phyloP scores from a whole-genome alignment of 1,140 invertebrate genomes.

The Leptinotarsa texana region DNA sequence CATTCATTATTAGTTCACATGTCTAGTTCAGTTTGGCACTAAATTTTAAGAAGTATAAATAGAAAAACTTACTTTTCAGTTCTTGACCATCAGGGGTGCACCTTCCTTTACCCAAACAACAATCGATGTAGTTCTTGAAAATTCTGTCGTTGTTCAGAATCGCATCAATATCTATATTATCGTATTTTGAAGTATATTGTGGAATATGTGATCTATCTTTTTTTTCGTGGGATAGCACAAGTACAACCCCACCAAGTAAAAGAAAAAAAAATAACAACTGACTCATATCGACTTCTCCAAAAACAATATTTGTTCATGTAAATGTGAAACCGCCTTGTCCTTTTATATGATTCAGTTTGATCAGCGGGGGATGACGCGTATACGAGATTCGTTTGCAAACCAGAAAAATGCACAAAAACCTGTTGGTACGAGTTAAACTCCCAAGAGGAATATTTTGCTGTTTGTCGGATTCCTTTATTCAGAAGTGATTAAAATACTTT shows the following conservation, averaged over 20 bases:
- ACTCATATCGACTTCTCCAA: not conserved
- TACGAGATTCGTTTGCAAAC: too few relatives aligned
- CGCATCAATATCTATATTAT: conserved; percentile 69
- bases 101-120: conserved; percentile 65
- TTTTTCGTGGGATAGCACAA: not conserved
- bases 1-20: too few relatives aligned
- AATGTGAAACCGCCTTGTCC: not conserved
- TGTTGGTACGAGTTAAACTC: not conserved
- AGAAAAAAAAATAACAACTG: not conserved
- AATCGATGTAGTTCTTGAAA: conserved; percentile 66
- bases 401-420: not conserved
- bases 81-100: conserved; percentile 71
- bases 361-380: too few relatives aligned
- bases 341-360: not conserved
- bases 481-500: too few relatives aligned
- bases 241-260: not conserved
- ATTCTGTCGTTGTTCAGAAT: conserved; percentile 68
- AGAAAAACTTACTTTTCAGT: conserved; percentile 64
- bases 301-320: not conserved
- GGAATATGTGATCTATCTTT: conserved; percentile 31
- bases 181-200: conserved; percentile 70
- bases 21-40: too few relatives aligned
- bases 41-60: too few relatives aligned
- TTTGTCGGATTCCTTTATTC: too few relatives aligned
- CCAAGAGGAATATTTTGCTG: too few relatives aligned